Conservation (phyloP, 2,888 invertebrate species). For the Athalia rosae region DNA sequence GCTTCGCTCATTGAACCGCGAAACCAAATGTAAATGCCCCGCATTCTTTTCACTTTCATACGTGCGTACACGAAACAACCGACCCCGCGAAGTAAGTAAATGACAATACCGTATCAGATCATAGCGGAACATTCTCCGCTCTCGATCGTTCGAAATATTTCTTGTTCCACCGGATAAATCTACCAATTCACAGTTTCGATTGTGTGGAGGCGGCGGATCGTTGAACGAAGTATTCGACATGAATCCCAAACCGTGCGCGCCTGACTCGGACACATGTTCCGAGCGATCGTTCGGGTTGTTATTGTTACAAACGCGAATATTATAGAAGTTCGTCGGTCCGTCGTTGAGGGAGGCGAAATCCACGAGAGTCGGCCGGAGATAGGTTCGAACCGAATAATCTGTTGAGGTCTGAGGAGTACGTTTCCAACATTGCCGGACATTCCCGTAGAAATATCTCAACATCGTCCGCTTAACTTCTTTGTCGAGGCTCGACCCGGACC, state of each 20-base stretch:
- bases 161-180: no score
- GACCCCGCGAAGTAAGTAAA: no score
- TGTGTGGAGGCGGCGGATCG: neutral
- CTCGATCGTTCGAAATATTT: no score
- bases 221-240: constrained; percentile 11
- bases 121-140: no score
- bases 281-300: constrained; percentile 16
- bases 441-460: constrained; percentile 42
- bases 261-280: neutral
- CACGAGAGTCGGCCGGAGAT: no score
- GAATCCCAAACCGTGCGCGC: neutral
- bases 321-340: constrained; percentile 18
- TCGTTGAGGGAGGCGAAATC: neutral
- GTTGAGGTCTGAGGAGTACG: neutral
- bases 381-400: neutral
- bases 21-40: neutral
- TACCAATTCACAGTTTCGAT: neutral
- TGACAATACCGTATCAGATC: no score
- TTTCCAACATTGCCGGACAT: constrained; percentile 35
- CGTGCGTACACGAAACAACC: no score
- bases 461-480: constrained; percentile 45
- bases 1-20: constrained; percentile 20
- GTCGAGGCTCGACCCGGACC: constrained; percentile 33
- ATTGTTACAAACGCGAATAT: constrained; percentile 24
- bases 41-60: neutral